These are phyloP conservation scores for Andricus curvator DNA, from an alignment of 2,888 invertebrate species.

Conservation along the genomic window DNA sequence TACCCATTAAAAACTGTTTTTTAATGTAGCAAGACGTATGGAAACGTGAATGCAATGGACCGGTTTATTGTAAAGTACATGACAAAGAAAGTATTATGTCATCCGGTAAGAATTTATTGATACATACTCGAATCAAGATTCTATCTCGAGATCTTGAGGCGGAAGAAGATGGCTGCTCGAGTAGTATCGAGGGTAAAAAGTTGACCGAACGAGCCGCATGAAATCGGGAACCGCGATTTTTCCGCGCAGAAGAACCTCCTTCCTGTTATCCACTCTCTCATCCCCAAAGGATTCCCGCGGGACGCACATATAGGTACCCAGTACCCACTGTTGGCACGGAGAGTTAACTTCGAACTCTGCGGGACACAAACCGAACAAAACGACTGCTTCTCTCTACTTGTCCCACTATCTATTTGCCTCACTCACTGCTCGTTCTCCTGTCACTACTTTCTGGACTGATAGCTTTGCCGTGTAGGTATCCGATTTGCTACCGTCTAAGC, in stretches of 20 bases:
- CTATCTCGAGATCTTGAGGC: conserved; percentile 48
- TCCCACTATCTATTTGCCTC: conserved; percentile 21
- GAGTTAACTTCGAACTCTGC: conserved; percentile 50
- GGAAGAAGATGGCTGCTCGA: conserved; percentile 45
- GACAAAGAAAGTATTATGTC: conserved; percentile 48
- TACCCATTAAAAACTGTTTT: not conserved
- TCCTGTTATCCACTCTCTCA: conserved; percentile 44
- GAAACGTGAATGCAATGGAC: conserved; percentile 41
- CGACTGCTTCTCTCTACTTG: conserved; percentile 14
- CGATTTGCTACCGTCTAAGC: conserved; percentile 4
- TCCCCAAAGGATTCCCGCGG: conserved; percentile 43
- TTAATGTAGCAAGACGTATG: not conserved
- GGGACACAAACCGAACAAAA: conserved; percentile 45
- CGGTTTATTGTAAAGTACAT: not conserved
- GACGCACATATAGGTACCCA: conserved; percentile 35
- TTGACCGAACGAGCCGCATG: conserved; percentile 44
- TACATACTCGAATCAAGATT: conserved; percentile 47
- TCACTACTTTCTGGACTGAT: conserved; percentile 44
- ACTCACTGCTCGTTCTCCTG: conserved; percentile 36
- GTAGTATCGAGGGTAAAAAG: conserved; percentile 43
- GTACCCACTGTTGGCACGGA: conserved; percentile 33
- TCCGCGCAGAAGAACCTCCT: conserved; percentile 42
- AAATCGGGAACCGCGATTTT: conserved; percentile 54
- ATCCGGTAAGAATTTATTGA: conserved; percentile 53
- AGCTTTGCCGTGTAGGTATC: conserved; percentile 20